Evolutionary conservation across 2,797 vertebrate genomes (phyloP).

Genomic region (Strix occidentalis): DNA sequence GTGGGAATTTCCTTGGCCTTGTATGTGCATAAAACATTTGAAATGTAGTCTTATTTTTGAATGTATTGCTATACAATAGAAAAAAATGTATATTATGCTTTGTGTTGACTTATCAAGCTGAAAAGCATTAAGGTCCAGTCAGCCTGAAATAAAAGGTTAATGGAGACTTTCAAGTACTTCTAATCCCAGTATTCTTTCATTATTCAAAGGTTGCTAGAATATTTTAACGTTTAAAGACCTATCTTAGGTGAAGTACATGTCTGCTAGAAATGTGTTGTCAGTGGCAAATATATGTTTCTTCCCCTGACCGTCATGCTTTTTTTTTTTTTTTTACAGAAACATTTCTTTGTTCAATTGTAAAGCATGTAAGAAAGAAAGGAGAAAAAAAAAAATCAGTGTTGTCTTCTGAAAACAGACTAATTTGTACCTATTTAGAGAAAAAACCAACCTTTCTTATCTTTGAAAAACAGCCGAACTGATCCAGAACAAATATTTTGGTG

Average conservation of each 20-base stretch:
- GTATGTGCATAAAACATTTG: background rate
- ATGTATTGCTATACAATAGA: background rate
- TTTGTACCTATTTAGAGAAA: background rate
- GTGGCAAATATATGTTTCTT: background rate
- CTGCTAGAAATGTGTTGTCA: background rate
- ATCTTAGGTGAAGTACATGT: background rate
- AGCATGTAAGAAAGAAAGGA: background rate
- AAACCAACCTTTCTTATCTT: background rate
- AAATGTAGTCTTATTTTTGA: background rate
- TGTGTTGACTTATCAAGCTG: background rate
- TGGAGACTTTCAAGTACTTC: background rate
- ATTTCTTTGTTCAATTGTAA: background rate
- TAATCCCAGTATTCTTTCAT: background rate
- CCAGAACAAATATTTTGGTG: slow-evolving; percentile 1
- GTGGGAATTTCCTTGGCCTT: background rate
- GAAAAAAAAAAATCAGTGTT: background rate
- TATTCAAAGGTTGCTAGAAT: background rate
- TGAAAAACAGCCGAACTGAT: background rate
- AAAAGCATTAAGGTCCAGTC: background rate
- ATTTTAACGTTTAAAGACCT: background rate
- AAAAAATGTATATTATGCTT: background rate
- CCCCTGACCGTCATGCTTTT: too few relatives aligned
- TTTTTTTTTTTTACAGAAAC: background rate
- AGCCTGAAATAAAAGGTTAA: background rate
- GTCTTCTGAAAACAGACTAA: background rate